Percentiles rank a stretch among this genome's conserved stretches.
Evolutionary conservation across 2,113 vertebrate genomes (phyloP).

Genomic region (Engraulis encrasicolus): DNA sequence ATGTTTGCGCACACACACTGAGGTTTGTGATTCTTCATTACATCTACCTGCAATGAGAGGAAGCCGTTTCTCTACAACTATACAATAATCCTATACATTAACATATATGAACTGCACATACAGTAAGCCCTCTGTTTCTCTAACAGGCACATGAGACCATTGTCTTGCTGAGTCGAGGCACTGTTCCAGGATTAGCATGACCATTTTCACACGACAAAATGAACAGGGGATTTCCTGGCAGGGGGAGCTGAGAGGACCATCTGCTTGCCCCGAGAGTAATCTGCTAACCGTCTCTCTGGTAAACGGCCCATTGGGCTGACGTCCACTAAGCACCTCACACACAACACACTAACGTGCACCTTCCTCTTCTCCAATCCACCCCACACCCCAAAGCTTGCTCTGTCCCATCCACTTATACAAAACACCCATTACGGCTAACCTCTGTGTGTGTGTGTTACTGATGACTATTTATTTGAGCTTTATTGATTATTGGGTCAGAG

Average conservation of each 20-base stretch:
- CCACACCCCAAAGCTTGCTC: not conserved
- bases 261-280: not conserved
- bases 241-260: not conserved
- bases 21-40: not conserved
- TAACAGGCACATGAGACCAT: not conserved
- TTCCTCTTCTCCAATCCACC: no score
- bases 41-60: not conserved
- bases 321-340: not conserved
- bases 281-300: not conserved
- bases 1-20: no score
- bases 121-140: not conserved
- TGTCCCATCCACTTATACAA: not conserved
- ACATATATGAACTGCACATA: no score
- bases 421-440: not conserved
- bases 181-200: not conserved
- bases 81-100: not conserved
- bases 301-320: not conserved
- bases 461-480: no score
- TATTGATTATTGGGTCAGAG: no score
- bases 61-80: not conserved
- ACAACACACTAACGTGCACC: no score
- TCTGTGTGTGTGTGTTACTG: no score
- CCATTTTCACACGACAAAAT: slow-evolving; percentile 1
- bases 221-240: not conserved
- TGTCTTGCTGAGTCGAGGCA: not conserved